These are phyloP conservation scores for Danio albolineatus DNA, from an alignment of 2,797 vertebrate genomes.

Conservation along the genomic window DNA sequence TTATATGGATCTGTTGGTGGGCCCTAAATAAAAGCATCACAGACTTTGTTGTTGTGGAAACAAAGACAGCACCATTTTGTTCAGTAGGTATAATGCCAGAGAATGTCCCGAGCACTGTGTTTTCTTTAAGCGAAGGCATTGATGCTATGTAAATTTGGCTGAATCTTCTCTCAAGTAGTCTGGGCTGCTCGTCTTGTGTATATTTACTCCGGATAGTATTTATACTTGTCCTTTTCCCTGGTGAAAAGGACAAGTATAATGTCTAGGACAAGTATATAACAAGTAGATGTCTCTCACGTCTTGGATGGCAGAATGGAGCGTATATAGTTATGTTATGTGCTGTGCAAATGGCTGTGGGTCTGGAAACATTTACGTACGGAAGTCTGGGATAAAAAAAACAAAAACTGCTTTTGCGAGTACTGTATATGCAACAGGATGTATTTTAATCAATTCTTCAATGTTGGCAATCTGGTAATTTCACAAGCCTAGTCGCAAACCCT, in stretches of 20 bases:
- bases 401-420: constrained; percentile 24
- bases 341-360: constrained; percentile 15
- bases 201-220: constrained; percentile 31
- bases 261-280: too few relatives aligned
- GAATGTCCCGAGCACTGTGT: constrained; percentile 17
- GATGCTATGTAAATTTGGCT: constrained; percentile 42
- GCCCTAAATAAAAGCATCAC: constrained; percentile 23
- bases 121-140: constrained; percentile 44
- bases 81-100: constrained; percentile 35
- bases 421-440: constrained; percentile 37
- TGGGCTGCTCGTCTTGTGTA: constrained; percentile 19
- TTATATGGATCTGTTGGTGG: constrained; percentile 20
- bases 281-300: constrained; percentile 27
- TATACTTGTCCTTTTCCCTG: constrained; percentile 29
- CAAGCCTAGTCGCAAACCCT: constrained; percentile 45
- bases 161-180: constrained; percentile 38
- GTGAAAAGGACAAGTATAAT: too few relatives aligned
- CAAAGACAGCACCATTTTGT: constrained; percentile 7
- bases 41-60: constrained; percentile 41
- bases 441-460: constrained; percentile 37
- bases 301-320: neutral
- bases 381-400: neutral
- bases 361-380: constrained; percentile 19
- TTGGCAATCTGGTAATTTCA: constrained; percentile 49
- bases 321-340: constrained; percentile 6